These are phyloP conservation scores for Orthosia gracilis DNA, from an alignment of 2,888 invertebrate species.

Conservation along the genomic window DNA sequence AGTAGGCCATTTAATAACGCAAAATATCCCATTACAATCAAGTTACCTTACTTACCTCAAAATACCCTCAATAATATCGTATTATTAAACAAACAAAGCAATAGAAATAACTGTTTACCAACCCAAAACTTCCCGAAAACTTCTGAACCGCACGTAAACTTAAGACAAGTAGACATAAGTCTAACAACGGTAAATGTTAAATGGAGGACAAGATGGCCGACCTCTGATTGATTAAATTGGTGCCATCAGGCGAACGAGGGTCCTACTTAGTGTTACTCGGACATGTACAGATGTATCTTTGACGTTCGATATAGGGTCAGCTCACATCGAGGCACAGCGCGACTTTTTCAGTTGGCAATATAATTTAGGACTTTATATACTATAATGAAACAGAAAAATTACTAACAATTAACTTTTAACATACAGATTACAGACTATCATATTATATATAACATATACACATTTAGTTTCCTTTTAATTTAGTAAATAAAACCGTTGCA, in stretches of 20 bases:
- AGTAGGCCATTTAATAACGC: neutral
- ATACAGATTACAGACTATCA: too few species aligned
- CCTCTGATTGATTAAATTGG: conserved; percentile 61
- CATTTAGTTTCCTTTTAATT: too few species aligned
- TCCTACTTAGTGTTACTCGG: conserved; percentile 42
- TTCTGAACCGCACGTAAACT: conserved; percentile 23
- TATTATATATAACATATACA: too few species aligned
- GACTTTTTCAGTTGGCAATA: neutral
- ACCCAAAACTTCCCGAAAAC: conserved; percentile 19
- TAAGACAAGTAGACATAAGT: conserved; percentile 9
- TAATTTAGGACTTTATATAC: too few species aligned
- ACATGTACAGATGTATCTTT: conserved; percentile 26
- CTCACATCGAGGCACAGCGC: neutral
- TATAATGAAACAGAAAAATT: too few species aligned
- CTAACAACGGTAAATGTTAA: conserved; percentile 45
- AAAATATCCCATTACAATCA: neutral
- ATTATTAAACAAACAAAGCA: conserved; percentile 14
- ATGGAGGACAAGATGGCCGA: conserved; percentile 40
- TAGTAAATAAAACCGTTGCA: too few species aligned
- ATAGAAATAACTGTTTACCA: conserved; percentile 6
- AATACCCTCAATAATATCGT: neutral
- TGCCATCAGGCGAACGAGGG: conserved; percentile 50
- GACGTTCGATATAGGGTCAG: conserved; percentile 2
- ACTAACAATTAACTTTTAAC: too few species aligned
- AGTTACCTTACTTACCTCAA: neutral